These are phyloP conservation scores for Drosophila rufa DNA, from an alignment of 1,140 invertebrate species.

Conservation along the genomic window DNA sequence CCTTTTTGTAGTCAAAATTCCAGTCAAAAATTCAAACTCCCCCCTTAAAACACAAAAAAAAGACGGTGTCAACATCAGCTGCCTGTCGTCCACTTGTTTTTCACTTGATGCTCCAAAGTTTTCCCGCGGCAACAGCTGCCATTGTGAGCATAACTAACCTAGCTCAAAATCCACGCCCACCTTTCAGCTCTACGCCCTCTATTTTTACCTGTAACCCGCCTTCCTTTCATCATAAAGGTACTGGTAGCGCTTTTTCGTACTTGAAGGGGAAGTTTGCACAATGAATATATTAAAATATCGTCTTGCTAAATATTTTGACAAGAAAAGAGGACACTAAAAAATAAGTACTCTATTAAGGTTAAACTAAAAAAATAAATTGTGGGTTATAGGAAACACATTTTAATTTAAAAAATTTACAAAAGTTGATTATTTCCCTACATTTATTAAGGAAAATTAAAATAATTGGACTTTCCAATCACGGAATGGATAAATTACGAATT, in stretches of 20 bases:
- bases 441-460: too few species aligned
- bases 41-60: neutral
- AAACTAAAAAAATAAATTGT: neutral
- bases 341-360: neutral
- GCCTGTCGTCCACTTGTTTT: constrained; percentile 76
- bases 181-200: neutral
- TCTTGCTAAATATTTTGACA: constrained; percentile 10
- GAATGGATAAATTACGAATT: too few species aligned
- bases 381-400: too few species aligned
- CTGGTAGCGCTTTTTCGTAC: constrained; percentile 3
- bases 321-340: neutral
- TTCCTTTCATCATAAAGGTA: neutral
- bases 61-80: constrained; percentile 71
- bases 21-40: constrained; percentile 10
- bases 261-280: constrained; percentile 46
- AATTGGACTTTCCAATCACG: too few species aligned
- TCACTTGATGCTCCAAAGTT: constrained; percentile 76
- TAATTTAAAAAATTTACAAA: too few species aligned
- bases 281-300: constrained; percentile 73
- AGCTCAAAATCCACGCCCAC: constrained; percentile 1
- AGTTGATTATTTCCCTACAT: too few species aligned
- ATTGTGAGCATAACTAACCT: constrained; percentile 21
- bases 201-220: neutral
- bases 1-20: neutral
- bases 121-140: constrained; percentile 61